These are phyloP conservation scores for Diploscapter pachys DNA, from an alignment of 1,140 invertebrate species.

Conservation along the genomic window DNA sequence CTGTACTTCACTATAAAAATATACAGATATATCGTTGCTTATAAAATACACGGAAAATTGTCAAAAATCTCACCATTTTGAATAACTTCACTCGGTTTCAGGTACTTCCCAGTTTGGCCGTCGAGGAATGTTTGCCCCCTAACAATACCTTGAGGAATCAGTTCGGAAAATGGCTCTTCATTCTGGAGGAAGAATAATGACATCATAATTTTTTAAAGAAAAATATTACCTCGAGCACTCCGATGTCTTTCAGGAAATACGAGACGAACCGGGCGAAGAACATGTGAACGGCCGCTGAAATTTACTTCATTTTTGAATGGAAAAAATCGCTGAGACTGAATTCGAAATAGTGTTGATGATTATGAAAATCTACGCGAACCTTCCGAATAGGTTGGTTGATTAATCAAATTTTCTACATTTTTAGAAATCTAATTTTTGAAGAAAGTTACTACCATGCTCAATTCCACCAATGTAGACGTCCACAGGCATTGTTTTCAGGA, in stretches of 20 bases:
- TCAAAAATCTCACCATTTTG: constrained; percentile 42
- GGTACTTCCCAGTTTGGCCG: constrained; percentile 75
- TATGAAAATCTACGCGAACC: too few species aligned
- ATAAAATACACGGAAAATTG: neutral
- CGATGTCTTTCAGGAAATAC: constrained; percentile 81
- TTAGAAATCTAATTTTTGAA: neutral
- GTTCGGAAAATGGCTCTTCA: constrained; percentile 82
- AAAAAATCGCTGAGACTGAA: too few species aligned
- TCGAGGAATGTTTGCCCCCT: constrained; percentile 79
- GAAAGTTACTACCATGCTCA: constrained; percentile 40
- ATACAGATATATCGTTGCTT: neutral
- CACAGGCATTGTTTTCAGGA: constrained; percentile 39
- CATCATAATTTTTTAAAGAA: neutral
- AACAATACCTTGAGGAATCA: constrained; percentile 90
- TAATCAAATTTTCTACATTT: too few species aligned
- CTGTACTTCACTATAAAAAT: neutral
- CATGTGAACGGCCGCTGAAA: constrained; percentile 81
- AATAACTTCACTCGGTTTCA: constrained; percentile 70
- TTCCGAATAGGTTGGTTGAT: too few species aligned
- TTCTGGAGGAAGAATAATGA: neutral
- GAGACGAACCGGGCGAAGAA: constrained; percentile 93
- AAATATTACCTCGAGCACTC: constrained; percentile 49
- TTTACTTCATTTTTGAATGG: too few species aligned
- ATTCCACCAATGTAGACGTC: constrained; percentile 55
- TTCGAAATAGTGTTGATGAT: too few species aligned